These are phyloP conservation scores for Caenorhabditis sp. DNA, from an alignment of 2,888 invertebrate genomes.

Conservation along the genomic window DNA sequence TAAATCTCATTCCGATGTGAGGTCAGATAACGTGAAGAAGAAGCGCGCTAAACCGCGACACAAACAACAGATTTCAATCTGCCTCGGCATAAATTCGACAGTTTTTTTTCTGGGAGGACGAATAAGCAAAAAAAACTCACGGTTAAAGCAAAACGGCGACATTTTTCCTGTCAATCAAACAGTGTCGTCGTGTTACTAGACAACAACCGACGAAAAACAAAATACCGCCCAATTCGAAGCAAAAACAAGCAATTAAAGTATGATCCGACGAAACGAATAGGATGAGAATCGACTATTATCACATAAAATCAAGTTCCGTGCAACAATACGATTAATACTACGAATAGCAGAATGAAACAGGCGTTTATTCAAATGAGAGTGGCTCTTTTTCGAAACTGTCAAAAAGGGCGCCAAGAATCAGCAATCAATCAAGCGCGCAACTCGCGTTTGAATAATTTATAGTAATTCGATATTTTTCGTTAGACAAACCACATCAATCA, in stretches of 20 bases:
- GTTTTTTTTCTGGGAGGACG: too few species aligned
- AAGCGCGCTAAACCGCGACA: conserved; percentile 17
- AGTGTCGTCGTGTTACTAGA: too few species aligned
- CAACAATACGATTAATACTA: not conserved
- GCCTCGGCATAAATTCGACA: not conserved
- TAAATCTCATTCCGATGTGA: conserved; percentile 10
- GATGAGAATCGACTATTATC: conserved; percentile 16
- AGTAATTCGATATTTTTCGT: not conserved
- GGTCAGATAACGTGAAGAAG: conserved; percentile 28
- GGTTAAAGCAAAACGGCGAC: not conserved
- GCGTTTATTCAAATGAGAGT: conserved; percentile 16
- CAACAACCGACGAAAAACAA: conserved; percentile 2
- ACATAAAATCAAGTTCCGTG: not conserved
- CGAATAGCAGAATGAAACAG: conserved; percentile 3
- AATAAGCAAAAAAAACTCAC: not conserved
- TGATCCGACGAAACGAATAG: not conserved
- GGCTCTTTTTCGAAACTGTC: not conserved
- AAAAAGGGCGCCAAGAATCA: not conserved
- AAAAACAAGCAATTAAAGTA: conserved; percentile 5
- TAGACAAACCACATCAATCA: not conserved
- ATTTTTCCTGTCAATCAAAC: not conserved
- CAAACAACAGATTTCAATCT: not conserved
- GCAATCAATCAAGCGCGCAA: not conserved
- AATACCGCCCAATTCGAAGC: conserved; percentile 25
- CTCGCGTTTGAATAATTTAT: not conserved